Evolutionary conservation across 2,113 vertebrate species (phyloP).

Genomic region (Coryphaenoides rupestris): DNA sequence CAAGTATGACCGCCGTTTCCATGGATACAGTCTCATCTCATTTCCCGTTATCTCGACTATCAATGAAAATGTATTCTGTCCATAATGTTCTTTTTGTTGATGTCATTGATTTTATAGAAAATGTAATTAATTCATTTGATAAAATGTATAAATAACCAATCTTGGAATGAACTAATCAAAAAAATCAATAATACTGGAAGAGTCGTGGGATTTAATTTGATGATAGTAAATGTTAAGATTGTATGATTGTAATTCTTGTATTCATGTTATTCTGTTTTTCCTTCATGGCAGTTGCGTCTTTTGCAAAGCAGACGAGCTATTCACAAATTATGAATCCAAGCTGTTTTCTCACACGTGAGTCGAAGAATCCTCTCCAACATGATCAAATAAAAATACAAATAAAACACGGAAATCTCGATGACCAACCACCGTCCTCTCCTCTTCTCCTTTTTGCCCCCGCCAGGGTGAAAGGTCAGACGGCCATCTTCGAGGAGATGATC

Average conservation of each 20-base stretch:
- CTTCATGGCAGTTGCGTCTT: slow-evolving; percentile 85
- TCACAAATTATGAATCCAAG: slow-evolving; percentile 97
- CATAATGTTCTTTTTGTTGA: too few relatives aligned
- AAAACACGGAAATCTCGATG: not conserved
- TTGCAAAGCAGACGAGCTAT: slow-evolving; percentile 96
- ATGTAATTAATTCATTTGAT: too few relatives aligned
- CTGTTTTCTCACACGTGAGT: slow-evolving; percentile 94
- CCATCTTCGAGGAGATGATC: slow-evolving; percentile 98
- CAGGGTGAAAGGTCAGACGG: slow-evolving; percentile 93
- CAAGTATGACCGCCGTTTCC: slow-evolving; percentile 80
- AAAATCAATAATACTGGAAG: too few relatives aligned
- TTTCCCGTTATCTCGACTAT: too few relatives aligned
- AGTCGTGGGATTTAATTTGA: too few relatives aligned
- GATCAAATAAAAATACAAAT: too few relatives aligned
- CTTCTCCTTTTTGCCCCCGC: not conserved
- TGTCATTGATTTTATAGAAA: too few relatives aligned
- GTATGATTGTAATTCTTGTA: not conserved
- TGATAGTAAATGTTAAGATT: too few relatives aligned
- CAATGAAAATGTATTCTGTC: too few relatives aligned
- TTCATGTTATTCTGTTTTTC: slow-evolving; percentile 40
- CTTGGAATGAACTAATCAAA: too few relatives aligned
- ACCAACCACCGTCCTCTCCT: not conserved
- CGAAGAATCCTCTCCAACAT: not conserved
- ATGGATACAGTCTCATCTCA: too few relatives aligned
- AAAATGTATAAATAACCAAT: too few relatives aligned